Base-by-base conservation (phyloP, 2,797 vertebrate species). In the Spheniscus humboldti region DNA sequence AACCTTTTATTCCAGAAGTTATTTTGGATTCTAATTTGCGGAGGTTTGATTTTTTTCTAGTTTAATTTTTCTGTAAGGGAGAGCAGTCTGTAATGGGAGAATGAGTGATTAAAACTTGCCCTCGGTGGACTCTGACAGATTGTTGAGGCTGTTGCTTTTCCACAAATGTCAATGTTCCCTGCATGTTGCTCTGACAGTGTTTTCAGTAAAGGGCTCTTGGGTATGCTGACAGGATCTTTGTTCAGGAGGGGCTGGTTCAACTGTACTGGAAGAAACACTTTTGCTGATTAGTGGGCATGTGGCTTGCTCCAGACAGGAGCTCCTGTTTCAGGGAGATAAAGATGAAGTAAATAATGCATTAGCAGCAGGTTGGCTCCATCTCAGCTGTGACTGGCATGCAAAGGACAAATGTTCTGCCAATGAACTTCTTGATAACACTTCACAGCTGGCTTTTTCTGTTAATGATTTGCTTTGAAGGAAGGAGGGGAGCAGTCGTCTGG, bases 341-440 rank as follows among this genome's bases (percentile, higher is more conserved):
- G 89, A 77, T 67, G 94, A 56, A 88, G 89, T 73, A 63, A 88
- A 59, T 82, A 91, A 82, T 88, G 83, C 91, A 92, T 94, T 86
- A 86, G 92, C 94, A 95, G 94, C 91, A 94, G 93, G 64, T 86
- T 10, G 81, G 89, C 97, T 95, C 94, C 92, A 92, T 89, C 82
- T 88, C 6, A 37, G 92, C 92, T 79, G 69, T 81, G 87, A 17
- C 90, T 92, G 94, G 93, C 55, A 59, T 13, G 90, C 80, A 52
- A 6, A 95, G 91, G 91, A 82, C 1, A 0, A 78, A 47, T 80
- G 72, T 84, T 80, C 90, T 93, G 85, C 88, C 78, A 90, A 10
- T 81, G 63, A 78, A 78, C 85, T 53, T 91, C 93, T 90, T 5
- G 15, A 91, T 92, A 93, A 88, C 79, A 30, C 92, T 94, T 91